Conservation (phyloP, 2,888 invertebrate species). For the Cryptophagus acutangulus region DNA sequence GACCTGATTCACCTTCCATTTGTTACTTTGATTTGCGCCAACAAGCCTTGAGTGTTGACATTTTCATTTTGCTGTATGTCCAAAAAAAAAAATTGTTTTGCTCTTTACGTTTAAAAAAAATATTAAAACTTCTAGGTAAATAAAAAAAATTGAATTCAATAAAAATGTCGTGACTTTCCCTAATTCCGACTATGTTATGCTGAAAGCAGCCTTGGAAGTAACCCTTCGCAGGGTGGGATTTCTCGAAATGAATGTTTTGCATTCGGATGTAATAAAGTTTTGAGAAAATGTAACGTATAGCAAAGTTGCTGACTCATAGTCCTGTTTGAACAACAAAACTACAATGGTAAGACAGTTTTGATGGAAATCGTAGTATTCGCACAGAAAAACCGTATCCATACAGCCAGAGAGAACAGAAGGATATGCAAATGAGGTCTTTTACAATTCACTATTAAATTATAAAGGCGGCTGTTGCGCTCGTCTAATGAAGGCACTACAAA, state of each 20-base stretch:
- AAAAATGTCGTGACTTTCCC: neutral
- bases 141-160: neutral
- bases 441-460: constrained; percentile 7
- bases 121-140: too few relatives aligned
- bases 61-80: too few relatives aligned
- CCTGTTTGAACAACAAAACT: too few relatives aligned
- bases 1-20: constrained; percentile 7
- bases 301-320: too few relatives aligned
- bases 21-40: too few relatives aligned
- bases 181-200: neutral
- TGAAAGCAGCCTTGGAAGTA: constrained; percentile 1
- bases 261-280: neutral
- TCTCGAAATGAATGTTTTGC: constrained; percentile 1
- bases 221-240: constrained; percentile 1
- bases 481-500: constrained; percentile 8
- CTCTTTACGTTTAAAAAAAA: too few relatives aligned
- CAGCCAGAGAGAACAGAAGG: too few relatives aligned
- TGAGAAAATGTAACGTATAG: neutral
- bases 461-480: neutral
- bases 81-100: too few relatives aligned
- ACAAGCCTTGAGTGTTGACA: too few relatives aligned
- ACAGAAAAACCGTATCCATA: too few relatives aligned
- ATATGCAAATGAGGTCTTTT: constrained; percentile 7
- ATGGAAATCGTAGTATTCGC: too few relatives aligned
- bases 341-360: too few relatives aligned